Evolutionary conservation across 2,113 vertebrate species (phyloP), one percentile per base, ranked within the genome.

Genomic region (Xyrauchen texanus): DNA sequence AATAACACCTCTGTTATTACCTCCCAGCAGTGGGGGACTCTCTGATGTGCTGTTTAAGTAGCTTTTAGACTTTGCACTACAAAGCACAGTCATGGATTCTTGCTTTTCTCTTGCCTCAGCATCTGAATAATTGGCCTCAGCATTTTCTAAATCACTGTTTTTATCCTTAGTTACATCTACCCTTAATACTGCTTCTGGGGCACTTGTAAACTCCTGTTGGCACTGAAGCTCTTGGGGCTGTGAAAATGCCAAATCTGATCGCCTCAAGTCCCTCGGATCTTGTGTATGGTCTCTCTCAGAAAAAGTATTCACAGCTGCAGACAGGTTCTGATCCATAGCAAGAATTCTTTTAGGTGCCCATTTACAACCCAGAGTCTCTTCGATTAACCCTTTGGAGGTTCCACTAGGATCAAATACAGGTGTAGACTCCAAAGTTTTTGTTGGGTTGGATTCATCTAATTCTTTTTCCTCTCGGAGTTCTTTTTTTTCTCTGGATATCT

Each of bases 121-220:
- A 53, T 66, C 53, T 71, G 46, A 16, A 76, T 15, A 61, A 71
- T 34, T 52, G 45, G 49, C 12, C 42, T 77, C 76, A 46, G 55
- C 53, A 49, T 73, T 66, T 81, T 78, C 51, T 51, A 81, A 44
- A 84, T 73, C 68, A 58, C 15, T 71, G n/a, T 21, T 62, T 67
- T 85, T 77, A 55, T 51, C 53, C 66, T 13, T 7, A 47, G 79
- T 70, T 70, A 62, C 47, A 70, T 67, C 49, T 44, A 52, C 77
- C 81, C 49, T 77, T 84, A 82, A 85, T 73, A 82, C 42, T 45
- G 78, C 79, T 73, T 87, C 86, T 81, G 84, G 61, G 72, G 64
- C 61, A 52, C 67, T 74, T 71, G 75, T 87, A 67, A 77, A 81
- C 78, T 16, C 75, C 60, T 80, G 81, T 73, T 34, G 15, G 64